Conservation (phyloP, 2,113 vertebrate species). For the Equus przewalskii region DNA sequence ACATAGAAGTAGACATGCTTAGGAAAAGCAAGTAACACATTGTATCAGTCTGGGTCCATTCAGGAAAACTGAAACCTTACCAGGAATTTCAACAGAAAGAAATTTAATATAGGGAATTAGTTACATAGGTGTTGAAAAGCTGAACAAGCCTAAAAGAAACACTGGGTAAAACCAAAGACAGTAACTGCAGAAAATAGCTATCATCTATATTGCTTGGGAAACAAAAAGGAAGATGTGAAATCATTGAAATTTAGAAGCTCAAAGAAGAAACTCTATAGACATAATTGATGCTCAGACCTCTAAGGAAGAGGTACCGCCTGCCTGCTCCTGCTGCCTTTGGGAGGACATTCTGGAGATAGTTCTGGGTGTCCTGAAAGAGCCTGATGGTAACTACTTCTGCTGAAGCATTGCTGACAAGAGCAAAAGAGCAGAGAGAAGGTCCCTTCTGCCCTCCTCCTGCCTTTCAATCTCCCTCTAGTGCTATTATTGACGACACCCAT, state of each 20-base stretch:
- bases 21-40: neutral
- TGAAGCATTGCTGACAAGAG: neutral
- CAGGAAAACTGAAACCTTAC: neutral
- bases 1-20: neutral
- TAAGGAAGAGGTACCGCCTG: neutral
- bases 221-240: neutral
- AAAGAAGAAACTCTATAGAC: neutral
- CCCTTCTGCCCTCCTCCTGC: neutral
- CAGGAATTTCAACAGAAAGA: neutral
- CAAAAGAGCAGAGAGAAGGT: neutral
- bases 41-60: neutral
- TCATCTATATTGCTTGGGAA: neutral
- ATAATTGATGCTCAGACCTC: neutral
- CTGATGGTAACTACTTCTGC: neutral
- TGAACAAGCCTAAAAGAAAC: neutral
- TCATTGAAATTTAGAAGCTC: neutral
- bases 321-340: neutral
- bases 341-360: neutral
- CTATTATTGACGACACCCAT: neutral
- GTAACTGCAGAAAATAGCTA: neutral
- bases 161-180: neutral
- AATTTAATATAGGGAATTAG: neutral
- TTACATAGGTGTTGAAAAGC: neutral
- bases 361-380: neutral
- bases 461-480: neutral